Percentiles rank a stretch among this genome's conserved stretches.
Conservation (phyloP, 2,888 invertebrate genomes). For the Piscicola geometra region DNA sequence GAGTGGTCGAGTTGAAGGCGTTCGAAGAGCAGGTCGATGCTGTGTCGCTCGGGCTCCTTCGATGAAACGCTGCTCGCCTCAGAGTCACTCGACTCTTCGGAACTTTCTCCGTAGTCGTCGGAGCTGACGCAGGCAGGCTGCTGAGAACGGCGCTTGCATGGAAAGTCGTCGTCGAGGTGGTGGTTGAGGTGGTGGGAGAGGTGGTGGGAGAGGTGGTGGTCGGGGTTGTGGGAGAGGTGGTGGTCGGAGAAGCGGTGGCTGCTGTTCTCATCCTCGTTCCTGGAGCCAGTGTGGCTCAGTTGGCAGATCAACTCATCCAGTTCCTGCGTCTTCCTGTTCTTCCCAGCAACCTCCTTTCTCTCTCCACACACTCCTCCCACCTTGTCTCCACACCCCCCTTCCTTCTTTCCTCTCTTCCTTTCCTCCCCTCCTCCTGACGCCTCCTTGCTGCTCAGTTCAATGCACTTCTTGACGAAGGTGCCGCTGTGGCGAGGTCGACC, state of each 20-base stretch:
- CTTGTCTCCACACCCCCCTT: no score
- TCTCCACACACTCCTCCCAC: no score
- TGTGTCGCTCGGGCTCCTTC: conserved; percentile 17
- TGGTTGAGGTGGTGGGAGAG: no score
- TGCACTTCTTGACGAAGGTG: conserved; percentile 32
- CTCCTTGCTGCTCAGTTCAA: conserved; percentile 20
- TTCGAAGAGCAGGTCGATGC: conserved; percentile 32
- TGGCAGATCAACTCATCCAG: background rate
- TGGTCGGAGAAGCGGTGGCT: background rate
- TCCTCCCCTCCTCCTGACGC: background rate
- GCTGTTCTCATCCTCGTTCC: background rate
- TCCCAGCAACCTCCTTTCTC: background rate
- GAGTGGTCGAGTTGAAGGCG: conserved; percentile 27
- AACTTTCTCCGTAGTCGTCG: conserved; percentile 36
- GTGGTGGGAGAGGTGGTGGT: no score
- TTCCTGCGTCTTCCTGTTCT: background rate
- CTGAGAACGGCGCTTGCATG: background rate
- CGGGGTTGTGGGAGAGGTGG: background rate
- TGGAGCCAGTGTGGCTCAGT: background rate
- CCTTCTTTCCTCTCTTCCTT: background rate
- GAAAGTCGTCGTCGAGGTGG: background rate
- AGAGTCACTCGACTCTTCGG: conserved; percentile 31
- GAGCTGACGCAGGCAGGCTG: conserved; percentile 12
- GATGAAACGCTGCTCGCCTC: conserved; percentile 33
- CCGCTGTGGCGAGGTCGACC: background rate